A percentile compares a stretch with the other conserved stretches of the same genome.
These are phyloP conservation scores for Phalacrocorax aristotelis DNA, from an alignment of 2,113 vertebrate species.

Conservation along the genomic window DNA sequence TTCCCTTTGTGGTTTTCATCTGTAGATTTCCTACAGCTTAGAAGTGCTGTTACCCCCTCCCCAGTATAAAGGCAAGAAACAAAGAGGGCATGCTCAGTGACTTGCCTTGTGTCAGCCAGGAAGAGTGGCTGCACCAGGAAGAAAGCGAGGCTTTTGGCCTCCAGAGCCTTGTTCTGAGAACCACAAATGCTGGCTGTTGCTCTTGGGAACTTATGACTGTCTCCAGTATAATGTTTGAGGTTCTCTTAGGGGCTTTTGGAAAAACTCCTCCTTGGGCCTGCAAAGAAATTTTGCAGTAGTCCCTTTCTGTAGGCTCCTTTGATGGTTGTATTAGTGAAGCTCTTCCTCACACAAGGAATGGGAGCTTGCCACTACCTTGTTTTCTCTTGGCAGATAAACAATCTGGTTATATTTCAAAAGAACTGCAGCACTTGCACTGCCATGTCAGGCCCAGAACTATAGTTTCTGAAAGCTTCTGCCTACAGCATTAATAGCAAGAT, in stretches of 20 bases:
- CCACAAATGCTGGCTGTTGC: neutral
- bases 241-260: conserved; percentile 38
- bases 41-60: conserved; percentile 6
- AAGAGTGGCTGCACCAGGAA: neutral
- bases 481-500: neutral
- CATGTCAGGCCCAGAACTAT: neutral
- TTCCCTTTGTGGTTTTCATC: neutral
- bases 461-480: neutral
- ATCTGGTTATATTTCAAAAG: neutral
- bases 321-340: neutral
- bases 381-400: conserved; percentile 23
- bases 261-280: conserved; percentile 46
- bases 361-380: conserved; percentile 9
- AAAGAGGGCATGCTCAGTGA: conserved; percentile 50
- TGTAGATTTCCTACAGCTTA: neutral
- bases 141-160: conserved; percentile 34
- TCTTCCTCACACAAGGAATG: neutral
- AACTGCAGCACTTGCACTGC: neutral
- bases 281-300: conserved; percentile 47
- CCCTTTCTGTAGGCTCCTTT: conserved; percentile 30
- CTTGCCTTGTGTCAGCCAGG: conserved; percentile 50
- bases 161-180: conserved; percentile 49
- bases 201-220: neutral
- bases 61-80: conserved; percentile 33
- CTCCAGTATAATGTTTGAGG: conserved; percentile 13